Evolutionary conservation across 2,888 invertebrate species (phyloP), one percentile per base, ranked within the genome.

Genomic region (Mycalesis mineus): DNA sequence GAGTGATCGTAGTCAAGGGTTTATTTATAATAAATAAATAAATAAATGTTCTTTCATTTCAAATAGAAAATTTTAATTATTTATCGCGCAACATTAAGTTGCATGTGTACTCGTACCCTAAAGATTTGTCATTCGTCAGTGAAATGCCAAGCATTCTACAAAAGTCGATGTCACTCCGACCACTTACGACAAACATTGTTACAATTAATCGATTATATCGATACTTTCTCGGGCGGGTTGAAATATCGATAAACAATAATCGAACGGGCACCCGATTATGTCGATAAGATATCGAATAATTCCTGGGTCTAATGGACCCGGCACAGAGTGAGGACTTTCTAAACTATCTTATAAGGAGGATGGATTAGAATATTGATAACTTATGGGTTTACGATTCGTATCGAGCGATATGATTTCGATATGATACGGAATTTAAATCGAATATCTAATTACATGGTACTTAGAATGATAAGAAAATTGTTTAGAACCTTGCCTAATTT

Each of bases 191-290:
- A 80, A 77, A 75, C 73, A 77, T 71, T 72, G 71, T 72, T 72
- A 77, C 82, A 84, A 84, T 86, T 84, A 87, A 83, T 84, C 83
- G 82, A 82, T 77, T 74, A 66, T 68, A 72, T 72, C 72, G 71
- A 72, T 71, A 73, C 73, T 73, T 73, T 72, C 72, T 70, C 69
- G 74, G 71, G 68, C 71, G 69, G 74, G 69, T 68, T 70, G 80
- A 78, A 79, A 75, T 72, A 72, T 75, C 82, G 87, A 88, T 88
- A 88, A 85, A 89, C 88, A 89, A 88, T 88, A 88, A 86, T 81
- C 77, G 72, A 69, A 74, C 77, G 78, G 71, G 74, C 75, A 77
- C 72, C 76, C 79, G 88, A 88, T 88, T 83, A 76, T 75, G 78
- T 81, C 78, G 88, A 87, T 88, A 85, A 81, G 84, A 80, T 88